phyloP scores from a whole-genome alignment of 2,797 vertebrate genomes.

The Clamator glandarius region DNA sequence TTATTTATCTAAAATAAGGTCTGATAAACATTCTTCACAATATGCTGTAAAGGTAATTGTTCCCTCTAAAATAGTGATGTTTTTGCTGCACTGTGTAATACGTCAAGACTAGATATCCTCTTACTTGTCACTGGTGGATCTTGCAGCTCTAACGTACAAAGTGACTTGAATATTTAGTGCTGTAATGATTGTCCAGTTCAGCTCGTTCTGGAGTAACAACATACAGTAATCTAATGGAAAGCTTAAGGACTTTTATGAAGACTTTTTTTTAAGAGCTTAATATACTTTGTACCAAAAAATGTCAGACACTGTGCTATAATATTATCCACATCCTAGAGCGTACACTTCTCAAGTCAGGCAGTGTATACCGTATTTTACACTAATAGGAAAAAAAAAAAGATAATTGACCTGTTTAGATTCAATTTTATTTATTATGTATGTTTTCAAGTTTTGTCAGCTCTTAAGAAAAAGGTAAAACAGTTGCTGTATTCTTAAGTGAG shows the following conservation, averaged over 20 bases:
- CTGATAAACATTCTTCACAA: constrained; percentile 1
- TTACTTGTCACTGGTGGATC: constrained; percentile 43
- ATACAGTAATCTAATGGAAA: constrained; percentile 53
- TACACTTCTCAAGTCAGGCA: constrained; percentile 66
- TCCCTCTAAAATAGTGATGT: neutral
- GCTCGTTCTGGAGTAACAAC: constrained; percentile 48
- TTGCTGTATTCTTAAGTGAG: constrained; percentile 70
- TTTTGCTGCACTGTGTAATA: constrained; percentile 37
- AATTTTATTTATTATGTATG: constrained; percentile 73
- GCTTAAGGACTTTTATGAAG: constrained; percentile 54
- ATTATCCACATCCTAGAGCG: constrained; percentile 49
- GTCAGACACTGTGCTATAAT: constrained; percentile 78
- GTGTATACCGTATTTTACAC: constrained; percentile 38
- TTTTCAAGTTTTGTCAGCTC: constrained; percentile 73
- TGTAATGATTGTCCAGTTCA: constrained; percentile 65
- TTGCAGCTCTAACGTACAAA: constrained; percentile 50
- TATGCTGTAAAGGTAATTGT: neutral
- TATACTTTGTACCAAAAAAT: constrained; percentile 80
- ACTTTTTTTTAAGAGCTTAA: constrained; percentile 34
- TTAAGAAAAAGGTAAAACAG: constrained; percentile 68
- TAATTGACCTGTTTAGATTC: constrained; percentile 66
- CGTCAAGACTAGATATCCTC: neutral
- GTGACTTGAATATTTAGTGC: constrained; percentile 72
- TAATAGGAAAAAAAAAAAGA: constrained; percentile 22
- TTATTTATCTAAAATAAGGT: constrained; percentile 32